Percentiles rank a stretch among this genome's conserved stretches.
Conservation (phyloP, 1,140 invertebrate species). For the Subanguina moxae region DNA sequence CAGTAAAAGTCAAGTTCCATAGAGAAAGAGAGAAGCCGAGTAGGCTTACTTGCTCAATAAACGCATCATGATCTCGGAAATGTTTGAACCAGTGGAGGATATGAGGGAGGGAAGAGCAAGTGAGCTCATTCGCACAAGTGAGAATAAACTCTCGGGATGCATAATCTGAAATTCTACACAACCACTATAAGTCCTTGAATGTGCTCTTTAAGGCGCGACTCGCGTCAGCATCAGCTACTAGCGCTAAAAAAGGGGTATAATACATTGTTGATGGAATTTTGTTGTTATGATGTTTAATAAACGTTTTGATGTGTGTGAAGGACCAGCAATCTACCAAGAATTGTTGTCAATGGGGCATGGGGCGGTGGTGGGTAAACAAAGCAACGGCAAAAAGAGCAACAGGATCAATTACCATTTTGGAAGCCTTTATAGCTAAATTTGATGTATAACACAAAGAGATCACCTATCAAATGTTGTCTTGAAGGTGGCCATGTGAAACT, state of each 20-base stretch:
- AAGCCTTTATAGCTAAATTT: not conserved
- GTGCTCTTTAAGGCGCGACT: not conserved
- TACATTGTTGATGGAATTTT: not conserved
- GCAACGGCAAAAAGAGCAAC: not conserved
- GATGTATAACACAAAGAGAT: not conserved
- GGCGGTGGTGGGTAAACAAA: too few relatives aligned
- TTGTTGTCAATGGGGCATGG: too few relatives aligned
- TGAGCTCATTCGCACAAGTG: not conserved
- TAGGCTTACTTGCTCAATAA: not conserved
- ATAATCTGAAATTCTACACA: not conserved
- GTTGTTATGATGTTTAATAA: not conserved
- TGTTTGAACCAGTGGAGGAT: not conserved
- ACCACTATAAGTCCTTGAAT: too few relatives aligned
- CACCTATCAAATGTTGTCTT: not conserved
- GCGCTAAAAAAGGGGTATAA: not conserved
- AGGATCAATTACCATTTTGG: too few relatives aligned
- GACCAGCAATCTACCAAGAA: not conserved
- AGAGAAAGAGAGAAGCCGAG: not conserved
- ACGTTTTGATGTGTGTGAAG: too few relatives aligned
- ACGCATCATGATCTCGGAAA: not conserved
- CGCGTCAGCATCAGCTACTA: not conserved
- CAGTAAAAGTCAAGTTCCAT: not conserved
- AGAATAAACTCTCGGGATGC: not conserved
- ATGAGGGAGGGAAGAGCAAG: not conserved
- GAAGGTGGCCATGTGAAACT: not conserved